phyloP scores from a whole-genome alignment of 37 sponge, comb jelly and placozoan genomes.

The Eunapius fragilis region DNA sequence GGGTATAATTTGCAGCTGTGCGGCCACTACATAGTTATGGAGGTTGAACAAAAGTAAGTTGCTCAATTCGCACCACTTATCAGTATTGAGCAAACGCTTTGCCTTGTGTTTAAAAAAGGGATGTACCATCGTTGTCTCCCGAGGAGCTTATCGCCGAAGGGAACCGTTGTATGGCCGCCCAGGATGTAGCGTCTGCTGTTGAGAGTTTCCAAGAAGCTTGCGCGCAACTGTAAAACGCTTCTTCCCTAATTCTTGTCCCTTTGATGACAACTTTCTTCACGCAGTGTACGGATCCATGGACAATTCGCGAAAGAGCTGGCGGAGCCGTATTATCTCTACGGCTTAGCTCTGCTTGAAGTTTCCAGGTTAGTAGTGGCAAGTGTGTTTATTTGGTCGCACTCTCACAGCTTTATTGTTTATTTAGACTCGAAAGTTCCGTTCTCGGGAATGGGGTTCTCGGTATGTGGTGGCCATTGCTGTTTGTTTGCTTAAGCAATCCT shows the following conservation, averaged over 20 bases:
- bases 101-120: background rate
- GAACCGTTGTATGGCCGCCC: conserved; percentile 47
- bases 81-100: background rate
- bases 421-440: conserved; percentile 20
- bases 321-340: conserved; percentile 86
- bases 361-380: conserved; percentile 47
- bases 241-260: background rate
- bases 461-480: background rate
- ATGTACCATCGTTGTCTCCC: background rate
- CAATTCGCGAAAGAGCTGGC: conserved; percentile 66
- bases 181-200: conserved; percentile 39
- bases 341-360: conserved; percentile 74
- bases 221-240: conserved; percentile 32
- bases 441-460: conserved; percentile 66
- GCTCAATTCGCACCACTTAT: background rate
- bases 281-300: conserved; percentile 44
- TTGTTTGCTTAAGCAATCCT: background rate
- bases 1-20: background rate
- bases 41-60: background rate
- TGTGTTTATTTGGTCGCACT: background rate
- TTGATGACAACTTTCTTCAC: background rate
- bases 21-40: background rate
- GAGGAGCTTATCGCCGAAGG: conserved; percentile 53
- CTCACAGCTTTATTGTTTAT: background rate
- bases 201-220: conserved; percentile 54